Base-by-base conservation (phyloP, 2,888 invertebrate genomes). In the Archips xylosteana region DNA sequence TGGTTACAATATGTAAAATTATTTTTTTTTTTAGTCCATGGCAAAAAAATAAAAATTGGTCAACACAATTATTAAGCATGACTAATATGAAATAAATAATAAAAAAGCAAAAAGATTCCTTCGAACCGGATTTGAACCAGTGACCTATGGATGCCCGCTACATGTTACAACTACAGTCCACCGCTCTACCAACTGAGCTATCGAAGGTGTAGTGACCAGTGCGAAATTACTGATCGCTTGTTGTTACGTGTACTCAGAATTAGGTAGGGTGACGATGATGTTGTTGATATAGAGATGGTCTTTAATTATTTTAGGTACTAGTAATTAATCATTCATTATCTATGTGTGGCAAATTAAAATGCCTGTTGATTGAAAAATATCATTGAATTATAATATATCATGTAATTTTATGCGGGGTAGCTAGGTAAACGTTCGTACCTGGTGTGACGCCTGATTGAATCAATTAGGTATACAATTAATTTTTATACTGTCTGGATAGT, bases 121-220 rank as follows among this genome's bases (percentile, higher is more conserved):
- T 95, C 95, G 95, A 95, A 94, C 95, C 94, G 95, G 95, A 95
- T 95, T 95, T 95, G 95, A 95, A 95, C 95, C 95, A 95, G 95
- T 94, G 95, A 95, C 95, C 95, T 95, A 95, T 95, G 95, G 95
- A 95, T 95, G 60, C 76, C 95, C 84, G 54, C 54, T 49, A 5
- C 51, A 47, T 10, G 47, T 32, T 57, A 74, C 75, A 75, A 70
- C 78, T 78, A 78, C 78, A 78, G 77, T 78, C 78, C 78, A 78
- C 78, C 78, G 78, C 78, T 78, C 77, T 77, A 77, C 77, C 87
- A 78, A 78, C 78, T 79, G 77, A 78, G 78, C 78, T 78, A 79
- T 79, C 78, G 78, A 78, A 79, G 77, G 78, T 34, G 70, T 81
- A 34, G 0, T 0, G 0, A 0, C 0, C 0, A 0, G 0, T 0